Percentiles rank a stretch among this genome's conserved stretches.
These are phyloP conservation scores for Aporophyla lueneburgensis DNA, from an alignment of 2,888 invertebrate genomes.

Conservation along the genomic window DNA sequence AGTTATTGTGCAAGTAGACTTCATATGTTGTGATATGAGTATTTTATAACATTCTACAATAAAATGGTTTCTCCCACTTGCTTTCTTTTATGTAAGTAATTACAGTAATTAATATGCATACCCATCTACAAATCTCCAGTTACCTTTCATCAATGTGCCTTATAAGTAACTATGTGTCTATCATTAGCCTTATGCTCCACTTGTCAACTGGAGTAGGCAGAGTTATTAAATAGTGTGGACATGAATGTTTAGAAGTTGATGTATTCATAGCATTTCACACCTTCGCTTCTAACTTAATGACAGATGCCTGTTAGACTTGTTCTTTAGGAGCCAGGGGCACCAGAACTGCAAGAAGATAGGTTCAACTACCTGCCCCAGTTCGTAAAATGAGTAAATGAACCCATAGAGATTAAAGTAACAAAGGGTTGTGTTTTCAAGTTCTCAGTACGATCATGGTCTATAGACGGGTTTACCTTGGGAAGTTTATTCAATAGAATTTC, in stretches of 20 bases:
- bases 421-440: neutral
- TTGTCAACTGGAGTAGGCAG: conserved; percentile 3
- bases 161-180: conserved; percentile 7
- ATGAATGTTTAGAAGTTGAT: neutral
- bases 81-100: neutral
- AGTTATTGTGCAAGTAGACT: neutral
- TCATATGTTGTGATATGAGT: no score
- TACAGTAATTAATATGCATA: neutral
- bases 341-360: neutral
- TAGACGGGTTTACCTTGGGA: neutral
- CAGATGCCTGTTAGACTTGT: neutral
- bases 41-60: neutral
- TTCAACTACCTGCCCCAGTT: neutral
- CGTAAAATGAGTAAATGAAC: neutral
- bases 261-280: neutral
- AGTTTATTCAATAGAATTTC: neutral
- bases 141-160: conserved; percentile 14
- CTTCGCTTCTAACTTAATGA: neutral
- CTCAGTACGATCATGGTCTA: neutral
- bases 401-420: neutral
- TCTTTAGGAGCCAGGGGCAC: neutral
- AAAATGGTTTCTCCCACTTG: neutral
- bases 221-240: conserved; percentile 13
- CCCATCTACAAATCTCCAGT: neutral
- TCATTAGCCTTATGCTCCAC: neutral